Base-by-base conservation (phyloP, 2,113 vertebrate genomes). In the Eidolon helvum region DNA sequence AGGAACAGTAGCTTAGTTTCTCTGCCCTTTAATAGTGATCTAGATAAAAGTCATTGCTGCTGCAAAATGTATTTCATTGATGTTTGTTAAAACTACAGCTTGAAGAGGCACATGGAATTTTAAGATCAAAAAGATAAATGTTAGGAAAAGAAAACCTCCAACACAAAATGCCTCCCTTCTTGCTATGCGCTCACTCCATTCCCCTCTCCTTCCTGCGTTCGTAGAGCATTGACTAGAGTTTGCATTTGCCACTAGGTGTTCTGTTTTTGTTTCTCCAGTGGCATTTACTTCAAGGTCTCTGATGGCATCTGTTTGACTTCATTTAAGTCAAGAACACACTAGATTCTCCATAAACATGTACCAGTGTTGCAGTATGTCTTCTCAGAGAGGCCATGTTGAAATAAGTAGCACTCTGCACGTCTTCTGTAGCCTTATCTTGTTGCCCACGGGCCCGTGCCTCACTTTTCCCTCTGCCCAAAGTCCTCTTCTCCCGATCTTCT, bases 71-170 rank as follows among this genome's bases (percentile, higher is more conserved):
- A 40, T 82, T 86, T 69, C 84, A 61, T 84, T 91, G 61, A 59
- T 94, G 91, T 96, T 95, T 96, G 77, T 63, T 86, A 57, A 88
- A 96, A 92, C 35, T 33, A 10, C 48, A 92, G 16, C 80, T 61
- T 79, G 50, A 78, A 57, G 66, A 91, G 63, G 43, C 40, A 24
- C 74, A 28, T 86, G 82, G 95, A 97, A 96, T 96, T 91, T 94
- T 92, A 92, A 95, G 92, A 95, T 92, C 48, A 68, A 91, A 95
- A 97, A 96, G 90, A 48, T 75, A 95, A 85, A 89, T 6, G n/a
- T 40, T 72, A 78, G 74, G 43, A 43, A 63, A 77, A 94, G 57
- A n/a, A 77, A 66, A 61, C 24, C 30, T 85, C 43, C 71, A 53
- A 0, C 22, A 19, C 33, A 53, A 69, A 65, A 22, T 3, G 50